A percentile compares a stretch with the other conserved stretches of the same genome.
These are phyloP conservation scores for Mastacembelus armatus DNA, from an alignment of 2,797 vertebrate species.

Conservation along the genomic window DNA sequence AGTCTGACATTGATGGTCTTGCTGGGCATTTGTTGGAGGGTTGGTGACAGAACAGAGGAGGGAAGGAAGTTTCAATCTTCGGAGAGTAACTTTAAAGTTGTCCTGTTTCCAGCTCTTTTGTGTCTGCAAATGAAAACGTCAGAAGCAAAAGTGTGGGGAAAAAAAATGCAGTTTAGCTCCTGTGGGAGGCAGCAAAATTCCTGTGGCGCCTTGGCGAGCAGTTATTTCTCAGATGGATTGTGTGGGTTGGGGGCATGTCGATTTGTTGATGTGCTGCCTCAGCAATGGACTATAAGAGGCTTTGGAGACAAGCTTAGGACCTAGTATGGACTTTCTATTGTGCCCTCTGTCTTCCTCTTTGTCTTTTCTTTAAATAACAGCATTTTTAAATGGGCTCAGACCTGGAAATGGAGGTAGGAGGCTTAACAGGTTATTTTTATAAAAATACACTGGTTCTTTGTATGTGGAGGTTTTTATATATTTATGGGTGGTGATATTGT, in stretches of 20 bases:
- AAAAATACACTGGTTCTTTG: no score
- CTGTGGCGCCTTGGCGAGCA: not conserved
- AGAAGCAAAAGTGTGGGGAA: not conserved
- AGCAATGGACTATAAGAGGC: conserved; percentile 66
- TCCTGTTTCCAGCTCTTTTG: not conserved
- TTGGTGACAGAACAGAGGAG: no score
- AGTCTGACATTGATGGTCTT: no score
- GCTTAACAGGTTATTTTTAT: not conserved
- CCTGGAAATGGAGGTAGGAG: conserved; percentile 42
- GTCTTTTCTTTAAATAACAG: not conserved
- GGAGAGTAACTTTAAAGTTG: no score
- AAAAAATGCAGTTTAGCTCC: not conserved
- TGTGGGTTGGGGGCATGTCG: not conserved
- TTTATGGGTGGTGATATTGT: not conserved
- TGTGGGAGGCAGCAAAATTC: conserved; percentile 22
- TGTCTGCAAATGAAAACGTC: not conserved
- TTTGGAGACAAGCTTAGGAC: conserved; percentile 50
- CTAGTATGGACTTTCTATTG: conserved; percentile 10
- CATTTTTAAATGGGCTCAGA: conserved; percentile 1
- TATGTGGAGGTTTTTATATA: no score
- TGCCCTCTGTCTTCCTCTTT: not conserved
- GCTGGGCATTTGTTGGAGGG: no score
- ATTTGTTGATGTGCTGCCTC: conserved; percentile 48
- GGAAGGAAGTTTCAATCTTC: no score
- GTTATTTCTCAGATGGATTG: conserved; percentile 37